Evolutionary conservation across 2,888 invertebrate genomes (phyloP), one percentile per base, ranked within the genome.

Genomic region (Drosophila cracens): DNA sequence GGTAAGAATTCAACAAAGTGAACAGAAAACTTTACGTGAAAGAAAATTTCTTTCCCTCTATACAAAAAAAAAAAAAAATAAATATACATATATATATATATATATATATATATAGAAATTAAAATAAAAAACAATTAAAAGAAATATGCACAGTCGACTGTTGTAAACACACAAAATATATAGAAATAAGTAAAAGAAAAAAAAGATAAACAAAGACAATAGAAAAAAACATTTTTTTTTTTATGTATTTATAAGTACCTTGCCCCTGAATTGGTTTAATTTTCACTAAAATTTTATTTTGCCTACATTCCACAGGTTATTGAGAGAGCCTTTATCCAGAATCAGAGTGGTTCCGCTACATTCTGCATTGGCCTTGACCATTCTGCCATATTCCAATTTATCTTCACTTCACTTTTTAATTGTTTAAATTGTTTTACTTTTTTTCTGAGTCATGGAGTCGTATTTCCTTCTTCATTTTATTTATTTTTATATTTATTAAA

Each of bases 1-100:
- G 90, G 87, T 86, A 87, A 90, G 85, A 85, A 88, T 74, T 73
- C 56, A 79, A 86, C 68, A 88, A 79, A 81, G 81, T 81, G 79
- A 77, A 76, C 72, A 76, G 69, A 70, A 87, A 83, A 76, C 38
- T 71, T 79, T 67, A 77, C 67, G 74, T 84, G 76, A 62, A 77
- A 74, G 31, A 73, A 75, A 46, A 64, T 66, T 74, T 74, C 69
- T 81, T 74, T 69, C 43, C 62, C 51, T 27, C 40, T 33, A 33
- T 16, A 13, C 25, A 13, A 52, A 60, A 63, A 25, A 49, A 63
- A 57, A 46, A 56, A 34, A 68, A 48, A 31, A 2, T 4, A 8
- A 31, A 31, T 2, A 16, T 16, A 16, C 4, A 36, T 36, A 36
- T 36, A 36, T 38, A 18, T 18, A 8, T 7, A 6, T 11, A 46